These are phyloP conservation scores for Nowickia ferox DNA, from an alignment of 2,888 invertebrate species.

Conservation along the genomic window DNA sequence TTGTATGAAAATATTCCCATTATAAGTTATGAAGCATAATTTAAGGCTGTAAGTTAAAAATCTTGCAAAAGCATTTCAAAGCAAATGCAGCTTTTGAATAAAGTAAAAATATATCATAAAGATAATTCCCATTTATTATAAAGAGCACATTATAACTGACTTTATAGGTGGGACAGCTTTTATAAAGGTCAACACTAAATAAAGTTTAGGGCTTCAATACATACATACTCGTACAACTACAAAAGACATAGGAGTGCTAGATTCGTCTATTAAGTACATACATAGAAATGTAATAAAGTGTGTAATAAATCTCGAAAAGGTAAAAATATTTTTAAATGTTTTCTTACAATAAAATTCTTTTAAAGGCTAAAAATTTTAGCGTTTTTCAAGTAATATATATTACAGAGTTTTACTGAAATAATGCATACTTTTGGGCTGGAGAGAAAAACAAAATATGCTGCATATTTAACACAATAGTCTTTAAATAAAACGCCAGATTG, in stretches of 20 bases:
- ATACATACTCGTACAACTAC: not conserved
- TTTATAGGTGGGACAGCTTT: constrained; percentile 21
- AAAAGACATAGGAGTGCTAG: too few relatives aligned
- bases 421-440: constrained; percentile 38
- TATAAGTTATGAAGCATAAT: constrained; percentile 34
- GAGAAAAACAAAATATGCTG: not conserved
- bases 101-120: not conserved
- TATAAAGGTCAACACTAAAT: constrained; percentile 16
- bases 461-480: not conserved
- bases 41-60: not conserved
- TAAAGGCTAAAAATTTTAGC: constrained; percentile 7
- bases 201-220: not conserved
- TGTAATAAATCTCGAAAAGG: constrained; percentile 23
- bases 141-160: not conserved
- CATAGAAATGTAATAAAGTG: constrained; percentile 20
- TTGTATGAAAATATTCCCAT: too few relatives aligned
- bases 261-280: not conserved
- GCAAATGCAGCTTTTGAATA: not conserved
- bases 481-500: not conserved
- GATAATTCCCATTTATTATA: not conserved
- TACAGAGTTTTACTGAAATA: constrained; percentile 1
- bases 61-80: not conserved
- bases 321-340: not conserved
- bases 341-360: not conserved
- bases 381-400: not conserved